phyloP scores from a whole-genome alignment of 2,888 invertebrate genomes.

The Lobophora halterata region DNA sequence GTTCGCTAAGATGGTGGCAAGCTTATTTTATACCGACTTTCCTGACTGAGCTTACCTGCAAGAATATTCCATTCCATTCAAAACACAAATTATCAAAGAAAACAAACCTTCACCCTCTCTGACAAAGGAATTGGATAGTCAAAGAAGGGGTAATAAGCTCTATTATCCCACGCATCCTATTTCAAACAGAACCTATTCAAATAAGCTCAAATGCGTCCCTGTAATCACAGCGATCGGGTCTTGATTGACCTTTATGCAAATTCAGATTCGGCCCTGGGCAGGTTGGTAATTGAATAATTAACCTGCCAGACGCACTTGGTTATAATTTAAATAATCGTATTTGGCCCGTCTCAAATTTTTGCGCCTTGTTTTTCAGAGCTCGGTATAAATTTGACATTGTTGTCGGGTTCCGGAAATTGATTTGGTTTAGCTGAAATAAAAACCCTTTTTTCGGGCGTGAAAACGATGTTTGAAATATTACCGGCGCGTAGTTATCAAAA shows the following conservation, averaged over 20 bases:
- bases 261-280: conserved; percentile 47
- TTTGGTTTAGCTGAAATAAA: no score
- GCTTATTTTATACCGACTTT: not conserved
- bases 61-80: no score
- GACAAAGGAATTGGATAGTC: conserved; percentile 26
- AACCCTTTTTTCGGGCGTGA: no score
- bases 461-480: no score
- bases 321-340: conserved; percentile 35
- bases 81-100: no score
- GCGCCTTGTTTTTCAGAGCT: conserved; percentile 10
- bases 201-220: conserved; percentile 40
- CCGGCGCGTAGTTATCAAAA: no score
- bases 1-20: no score
- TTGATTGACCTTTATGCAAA: conserved; percentile 74
- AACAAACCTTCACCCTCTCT: conserved; percentile 34
- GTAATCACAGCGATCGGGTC: conserved; percentile 56
- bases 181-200: conserved; percentile 55
- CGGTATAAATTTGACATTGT: conserved; percentile 8
- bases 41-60: not conserved
- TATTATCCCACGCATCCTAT: conserved; percentile 31
- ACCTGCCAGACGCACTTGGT: conserved; percentile 53
- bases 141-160: conserved; percentile 41
- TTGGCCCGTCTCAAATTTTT: conserved; percentile 19
- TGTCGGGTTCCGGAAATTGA: not conserved
- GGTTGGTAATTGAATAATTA: conserved; percentile 67